Conservation (phyloP, 2,797 vertebrate genomes). For the Coracias cyanogaster region DNA sequence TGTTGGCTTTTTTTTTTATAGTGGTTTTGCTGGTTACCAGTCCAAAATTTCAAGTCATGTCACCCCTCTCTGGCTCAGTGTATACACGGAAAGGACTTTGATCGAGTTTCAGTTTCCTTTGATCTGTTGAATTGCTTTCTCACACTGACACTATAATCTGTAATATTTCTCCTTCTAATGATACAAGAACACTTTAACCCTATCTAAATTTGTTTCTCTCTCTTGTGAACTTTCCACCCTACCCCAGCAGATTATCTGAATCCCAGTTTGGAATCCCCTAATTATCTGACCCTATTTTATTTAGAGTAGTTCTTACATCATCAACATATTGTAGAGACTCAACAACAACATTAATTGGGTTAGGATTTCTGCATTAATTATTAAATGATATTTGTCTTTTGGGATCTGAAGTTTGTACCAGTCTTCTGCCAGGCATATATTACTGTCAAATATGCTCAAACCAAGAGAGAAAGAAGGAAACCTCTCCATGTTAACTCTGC, state of each 20-base stretch:
- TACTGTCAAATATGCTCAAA: neutral
- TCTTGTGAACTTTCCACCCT: neutral
- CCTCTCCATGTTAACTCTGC: neutral
- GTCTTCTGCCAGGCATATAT: neutral
- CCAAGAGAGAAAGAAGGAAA: neutral
- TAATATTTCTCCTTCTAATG: neutral
- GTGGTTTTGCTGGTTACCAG: neutral
- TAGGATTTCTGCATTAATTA: neutral
- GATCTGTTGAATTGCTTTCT: neutral
- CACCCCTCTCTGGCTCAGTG: neutral
- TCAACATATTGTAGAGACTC: neutral
- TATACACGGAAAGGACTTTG: neutral
- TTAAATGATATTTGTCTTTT: neutral
- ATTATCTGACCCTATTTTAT: neutral
- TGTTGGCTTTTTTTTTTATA: neutral
- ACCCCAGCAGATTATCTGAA: neutral
- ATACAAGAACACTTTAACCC: neutral
- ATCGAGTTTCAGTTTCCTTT: neutral
- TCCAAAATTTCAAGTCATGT: neutral
- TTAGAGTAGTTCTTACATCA: neutral
- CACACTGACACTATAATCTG: neutral
- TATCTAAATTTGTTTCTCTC: neutral
- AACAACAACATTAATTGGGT: neutral
- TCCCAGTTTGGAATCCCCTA: neutral
- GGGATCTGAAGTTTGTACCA: neutral